These are phyloP conservation scores for Austrofundulus limnaeus DNA, from an alignment of 2,113 vertebrate genomes.

Conservation along the genomic window DNA sequence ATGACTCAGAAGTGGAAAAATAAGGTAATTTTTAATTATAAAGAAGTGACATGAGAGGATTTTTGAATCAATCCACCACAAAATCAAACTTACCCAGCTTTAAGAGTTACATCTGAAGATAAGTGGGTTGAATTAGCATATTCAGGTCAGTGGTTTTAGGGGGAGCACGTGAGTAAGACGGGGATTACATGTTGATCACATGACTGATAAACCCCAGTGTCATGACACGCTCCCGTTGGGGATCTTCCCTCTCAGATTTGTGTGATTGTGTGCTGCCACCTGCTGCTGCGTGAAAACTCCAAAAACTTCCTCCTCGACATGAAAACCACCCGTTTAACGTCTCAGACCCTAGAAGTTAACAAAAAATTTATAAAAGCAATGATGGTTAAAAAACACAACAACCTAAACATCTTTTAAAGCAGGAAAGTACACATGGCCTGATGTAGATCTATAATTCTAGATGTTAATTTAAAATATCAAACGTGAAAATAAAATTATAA, in stretches of 20 bases:
- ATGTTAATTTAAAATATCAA: no score
- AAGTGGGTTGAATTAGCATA: slow-evolving; percentile 24
- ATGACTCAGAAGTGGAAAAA: slow-evolving; percentile 5
- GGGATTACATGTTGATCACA: slow-evolving; percentile 61
- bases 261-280: slow-evolving; percentile 59
- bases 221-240: slow-evolving; percentile 50
- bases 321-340: no score
- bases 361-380: no score
- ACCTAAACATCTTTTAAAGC: no score
- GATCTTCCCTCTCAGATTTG: slow-evolving; percentile 38
- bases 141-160: slow-evolving; percentile 42
- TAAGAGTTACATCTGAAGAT: neutral
- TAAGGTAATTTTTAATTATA: slow-evolving; percentile 7
- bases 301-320: no score
- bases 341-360: neutral
- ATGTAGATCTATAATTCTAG: neutral
- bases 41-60: no score
- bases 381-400: no score
- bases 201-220: slow-evolving; percentile 54
- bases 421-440: no score
- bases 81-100: neutral
- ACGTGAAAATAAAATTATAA: no score
- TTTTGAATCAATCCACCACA: slow-evolving; percentile 19
- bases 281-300: slow-evolving; percentile 33
- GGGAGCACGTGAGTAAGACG: slow-evolving; percentile 48